Conservation (phyloP, 2,888 invertebrate genomes). For the Zele albiditarsus region DNA sequence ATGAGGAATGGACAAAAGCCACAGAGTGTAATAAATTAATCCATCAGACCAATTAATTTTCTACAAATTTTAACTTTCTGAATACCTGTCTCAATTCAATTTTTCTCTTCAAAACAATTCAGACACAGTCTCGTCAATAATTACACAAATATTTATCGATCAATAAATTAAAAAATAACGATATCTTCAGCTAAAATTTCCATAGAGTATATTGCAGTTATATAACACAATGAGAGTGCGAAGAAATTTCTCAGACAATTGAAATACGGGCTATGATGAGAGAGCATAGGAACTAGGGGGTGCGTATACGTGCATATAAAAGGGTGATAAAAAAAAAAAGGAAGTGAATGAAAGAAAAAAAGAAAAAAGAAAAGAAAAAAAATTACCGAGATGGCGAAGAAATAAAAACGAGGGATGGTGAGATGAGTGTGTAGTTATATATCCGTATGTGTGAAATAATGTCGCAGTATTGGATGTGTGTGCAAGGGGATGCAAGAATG, state of each 20-base stretch:
- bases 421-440: slow-evolving; percentile 12
- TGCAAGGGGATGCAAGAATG: background rate
- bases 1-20: background rate
- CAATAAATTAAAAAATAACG: background rate
- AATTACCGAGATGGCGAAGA: background rate
- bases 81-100: background rate
- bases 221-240: background rate
- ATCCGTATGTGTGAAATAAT: slow-evolving; percentile 29
- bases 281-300: slow-evolving; percentile 15
- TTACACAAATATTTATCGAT: background rate
- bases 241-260: slow-evolving; percentile 20
- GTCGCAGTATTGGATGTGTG: slow-evolving; percentile 5
- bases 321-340: slow-evolving; percentile 18
- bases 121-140: background rate
- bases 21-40: background rate
- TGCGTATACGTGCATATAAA: background rate
- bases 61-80: background rate
- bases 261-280: slow-evolving; percentile 1
- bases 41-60: background rate
- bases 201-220: background rate
- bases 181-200: background rate
- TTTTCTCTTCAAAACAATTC: background rate
- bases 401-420: background rate
- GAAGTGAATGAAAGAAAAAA: background rate
- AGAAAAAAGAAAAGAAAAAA: background rate